phyloP scores from a whole-genome alignment of 2,113 vertebrate genomes.

The Hippocampus barbouri region DNA sequence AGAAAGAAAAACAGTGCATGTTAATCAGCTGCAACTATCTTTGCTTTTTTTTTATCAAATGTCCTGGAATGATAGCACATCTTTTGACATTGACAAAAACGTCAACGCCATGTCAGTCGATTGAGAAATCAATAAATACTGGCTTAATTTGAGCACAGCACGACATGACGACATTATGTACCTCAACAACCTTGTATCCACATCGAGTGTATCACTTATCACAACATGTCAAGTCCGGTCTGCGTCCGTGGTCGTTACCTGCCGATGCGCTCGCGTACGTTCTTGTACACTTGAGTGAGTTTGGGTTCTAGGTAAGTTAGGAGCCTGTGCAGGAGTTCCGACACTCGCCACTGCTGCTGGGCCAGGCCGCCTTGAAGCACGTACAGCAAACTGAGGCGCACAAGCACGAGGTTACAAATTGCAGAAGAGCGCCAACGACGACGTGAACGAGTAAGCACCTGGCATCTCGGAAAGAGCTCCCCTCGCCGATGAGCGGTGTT shows the following conservation, averaged over 20 bases:
- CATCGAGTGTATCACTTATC: too few relatives aligned
- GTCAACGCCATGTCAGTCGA: too few relatives aligned
- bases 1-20: too few relatives aligned
- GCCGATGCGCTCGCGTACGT: slow-evolving; percentile 94
- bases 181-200: too few relatives aligned
- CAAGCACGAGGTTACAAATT: neutral
- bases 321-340: slow-evolving; percentile 88
- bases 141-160: too few relatives aligned
- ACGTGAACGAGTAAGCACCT: slow-evolving; percentile 70
- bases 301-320: slow-evolving; percentile 92
- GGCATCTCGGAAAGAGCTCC: slow-evolving; percentile 92
- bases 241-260: slow-evolving; percentile 69
- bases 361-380: slow-evolving; percentile 94
- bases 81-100: too few relatives aligned
- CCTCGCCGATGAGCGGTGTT: slow-evolving; percentile 88
- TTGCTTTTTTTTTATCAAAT: too few relatives aligned
- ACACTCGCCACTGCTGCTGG: slow-evolving; percentile 95
- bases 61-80: too few relatives aligned
- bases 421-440: neutral
- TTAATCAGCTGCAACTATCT: too few relatives aligned
- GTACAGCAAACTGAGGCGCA: slow-evolving; percentile 80
- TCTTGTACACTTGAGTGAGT: slow-evolving; percentile 97
- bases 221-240: neutral
- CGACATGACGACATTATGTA: too few relatives aligned
- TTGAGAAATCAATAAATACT: too few relatives aligned